A percentile compares a stretch with the other conserved stretches of the same genome.
Evolutionary conservation across 2,888 invertebrate species (phyloP).

Genomic region (Parapristionchus giblindavisi): DNA sequence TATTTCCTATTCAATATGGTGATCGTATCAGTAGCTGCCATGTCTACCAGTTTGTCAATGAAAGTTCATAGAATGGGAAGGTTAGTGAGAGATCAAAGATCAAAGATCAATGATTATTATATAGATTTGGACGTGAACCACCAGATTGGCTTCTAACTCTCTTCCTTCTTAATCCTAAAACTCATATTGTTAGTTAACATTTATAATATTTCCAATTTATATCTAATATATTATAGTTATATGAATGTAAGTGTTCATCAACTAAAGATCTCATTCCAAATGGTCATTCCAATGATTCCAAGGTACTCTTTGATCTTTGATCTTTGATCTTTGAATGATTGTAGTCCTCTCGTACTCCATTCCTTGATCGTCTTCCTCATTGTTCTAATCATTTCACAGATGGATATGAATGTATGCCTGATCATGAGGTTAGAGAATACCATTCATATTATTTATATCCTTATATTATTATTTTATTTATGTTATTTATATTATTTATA

Average conservation of each 20-base stretch:
- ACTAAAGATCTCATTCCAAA: constrained; percentile 34
- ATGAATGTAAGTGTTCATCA: constrained; percentile 35
- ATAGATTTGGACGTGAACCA: constrained; percentile 36
- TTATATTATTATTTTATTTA: not conserved
- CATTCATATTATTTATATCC: not conserved
- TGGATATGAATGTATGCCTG: constrained; percentile 31
- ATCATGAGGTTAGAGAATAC: constrained; percentile 9
- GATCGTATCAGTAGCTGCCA: constrained; percentile 60
- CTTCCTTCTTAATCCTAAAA: constrained; percentile 33
- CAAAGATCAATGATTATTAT: not conserved
- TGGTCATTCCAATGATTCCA: constrained; percentile 26
- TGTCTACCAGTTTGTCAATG: constrained; percentile 54
- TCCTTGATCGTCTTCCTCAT: constrained; percentile 35
- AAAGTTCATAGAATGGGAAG: constrained; percentile 36
- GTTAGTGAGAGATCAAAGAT: not conserved
- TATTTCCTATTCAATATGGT: constrained; percentile 69
- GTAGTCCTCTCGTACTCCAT: constrained; percentile 33
- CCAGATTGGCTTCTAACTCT: constrained; percentile 34
- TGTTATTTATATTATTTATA: not conserved
- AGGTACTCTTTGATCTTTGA: constrained; percentile 22
- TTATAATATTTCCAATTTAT: not conserved
- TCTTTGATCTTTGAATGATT: constrained; percentile 25
- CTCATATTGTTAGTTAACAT: constrained; percentile 20
- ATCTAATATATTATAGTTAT: not conserved
- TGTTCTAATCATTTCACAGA: constrained; percentile 32